These are phyloP conservation scores for Patella pellucida DNA, from an alignment of 2,888 invertebrate species.

Conservation along the genomic window DNA sequence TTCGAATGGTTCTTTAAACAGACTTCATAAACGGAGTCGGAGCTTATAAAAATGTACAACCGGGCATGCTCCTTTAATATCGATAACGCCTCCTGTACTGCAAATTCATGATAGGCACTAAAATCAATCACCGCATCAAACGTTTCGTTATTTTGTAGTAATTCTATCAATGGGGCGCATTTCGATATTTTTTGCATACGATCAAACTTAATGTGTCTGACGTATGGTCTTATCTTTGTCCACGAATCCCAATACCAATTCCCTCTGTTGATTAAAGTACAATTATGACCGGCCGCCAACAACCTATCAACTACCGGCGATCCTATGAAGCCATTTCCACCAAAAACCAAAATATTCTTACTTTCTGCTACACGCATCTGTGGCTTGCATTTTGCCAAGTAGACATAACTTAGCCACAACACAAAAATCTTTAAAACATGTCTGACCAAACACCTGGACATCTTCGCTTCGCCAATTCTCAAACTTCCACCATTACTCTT, in stretches of 20 bases:
- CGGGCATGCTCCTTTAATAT: slow-evolving; percentile 62
- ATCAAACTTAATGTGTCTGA: slow-evolving; percentile 68
- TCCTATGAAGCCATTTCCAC: slow-evolving; percentile 73
- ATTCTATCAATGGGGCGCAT: slow-evolving; percentile 57
- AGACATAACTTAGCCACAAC: too few species aligned
- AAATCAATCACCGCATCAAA: slow-evolving; percentile 73
- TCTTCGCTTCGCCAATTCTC: too few species aligned
- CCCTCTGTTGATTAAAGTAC: slow-evolving; percentile 70
- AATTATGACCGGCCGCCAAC: slow-evolving; percentile 57
- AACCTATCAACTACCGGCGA: slow-evolving; percentile 67
- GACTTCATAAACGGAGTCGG: slow-evolving; percentile 74
- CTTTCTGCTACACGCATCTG: too few species aligned
- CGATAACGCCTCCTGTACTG: slow-evolving; percentile 65
- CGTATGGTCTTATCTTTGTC: slow-evolving; percentile 52
- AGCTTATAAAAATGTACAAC: slow-evolving; percentile 72
- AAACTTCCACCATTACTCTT: too few species aligned
- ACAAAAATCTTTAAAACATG: too few species aligned
- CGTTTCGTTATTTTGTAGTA: slow-evolving; percentile 38
- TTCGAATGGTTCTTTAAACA: slow-evolving; percentile 57
- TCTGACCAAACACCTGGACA: too few species aligned
- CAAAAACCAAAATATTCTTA: slow-evolving; percentile 2
- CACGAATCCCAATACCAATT: slow-evolving; percentile 72
- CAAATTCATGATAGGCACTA: slow-evolving; percentile 70
- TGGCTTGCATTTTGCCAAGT: too few species aligned
- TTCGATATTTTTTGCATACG: slow-evolving; percentile 56